Evolutionary conservation across 2,888 invertebrate genomes (phyloP), one percentile per base, ranked within the genome.

Genomic region (Lissonota sp.): DNA sequence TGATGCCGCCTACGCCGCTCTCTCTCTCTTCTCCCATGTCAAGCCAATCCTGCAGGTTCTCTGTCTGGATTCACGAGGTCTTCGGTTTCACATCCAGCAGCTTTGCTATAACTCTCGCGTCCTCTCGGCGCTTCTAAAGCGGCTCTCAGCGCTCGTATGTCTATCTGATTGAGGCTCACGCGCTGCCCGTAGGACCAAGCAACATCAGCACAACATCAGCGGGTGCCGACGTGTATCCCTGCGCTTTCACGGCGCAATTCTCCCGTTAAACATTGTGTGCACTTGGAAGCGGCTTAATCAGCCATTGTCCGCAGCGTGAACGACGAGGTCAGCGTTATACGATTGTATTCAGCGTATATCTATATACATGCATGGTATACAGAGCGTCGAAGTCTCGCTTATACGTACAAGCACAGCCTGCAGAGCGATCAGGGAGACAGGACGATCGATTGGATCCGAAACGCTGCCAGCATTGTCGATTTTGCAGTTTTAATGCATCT

Each of bases 211-310:
- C 53, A 71, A 40, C 71, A 80, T 70, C 71, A 77, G 72, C 67
- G 57, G 60, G 71, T 71, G 79, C 60, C 71, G 76, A 79, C 64
- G 37, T 57, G 14, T 67, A 69, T 42, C 57, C 63, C 69, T 55
- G 75, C 67, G 53, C 37, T 14, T 57, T 37, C 57, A 10, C 57
- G 44, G 14, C 64, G 53, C 58, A 51, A 5, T 53, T 74, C 64
- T 85, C 82, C 85, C 78, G 69, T 64, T 78, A 77, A 86, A 88
- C 89, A 87, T 85, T 89, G 88, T 88, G 86, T 87, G 86, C 87
- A 85, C 87, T 87, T 87, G 86, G 88, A 89, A 87, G 90, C 89
- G 88, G 89, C 89, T 90, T 90, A 90, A 90, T 90, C 90, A 90
- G 86, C 87, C 85, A 90, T 89, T 90, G 89, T 88, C 84, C 84